A percentile compares a stretch with the other conserved stretches of the same genome.
Conservation (phyloP, 2,113 vertebrate genomes). For the Muntiacus reevesi region DNA sequence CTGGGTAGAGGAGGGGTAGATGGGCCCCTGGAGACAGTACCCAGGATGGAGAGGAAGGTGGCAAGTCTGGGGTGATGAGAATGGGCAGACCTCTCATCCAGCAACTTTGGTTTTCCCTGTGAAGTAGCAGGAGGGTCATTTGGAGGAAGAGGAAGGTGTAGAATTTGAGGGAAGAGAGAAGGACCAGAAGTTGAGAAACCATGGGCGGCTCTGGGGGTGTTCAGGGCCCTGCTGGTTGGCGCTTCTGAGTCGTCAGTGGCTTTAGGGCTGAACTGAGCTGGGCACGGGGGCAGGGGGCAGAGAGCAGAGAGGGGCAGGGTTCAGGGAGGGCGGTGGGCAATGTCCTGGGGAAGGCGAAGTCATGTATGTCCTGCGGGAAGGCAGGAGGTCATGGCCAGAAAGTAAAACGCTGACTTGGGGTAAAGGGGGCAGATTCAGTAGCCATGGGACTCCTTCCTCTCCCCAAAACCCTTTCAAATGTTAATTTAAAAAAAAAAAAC, state of each 20-base stretch:
- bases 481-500: neutral
- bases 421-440: neutral
- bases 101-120: neutral
- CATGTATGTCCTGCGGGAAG: neutral
- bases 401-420: neutral
- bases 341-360: rapidly evolving
- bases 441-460: too few species aligned
- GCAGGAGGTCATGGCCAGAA: neutral
- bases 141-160: neutral
- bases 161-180: neutral
- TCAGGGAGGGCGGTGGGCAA: rapidly evolving
- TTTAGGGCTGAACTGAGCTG: neutral
- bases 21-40: neutral
- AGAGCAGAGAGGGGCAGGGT: neutral
- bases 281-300: neutral
- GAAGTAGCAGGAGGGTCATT: neutral
- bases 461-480: neutral
- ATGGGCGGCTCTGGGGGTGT: rapidly evolving
- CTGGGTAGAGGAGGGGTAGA: too few species aligned
- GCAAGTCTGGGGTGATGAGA: neutral
- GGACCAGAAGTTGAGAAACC: neutral
- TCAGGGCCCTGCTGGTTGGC: neutral
- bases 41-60: neutral
- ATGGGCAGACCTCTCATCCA: neutral
- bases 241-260: neutral